Base-by-base conservation (phyloP, 2,113 vertebrate genomes). In the Psilopogon haemacephalus region DNA sequence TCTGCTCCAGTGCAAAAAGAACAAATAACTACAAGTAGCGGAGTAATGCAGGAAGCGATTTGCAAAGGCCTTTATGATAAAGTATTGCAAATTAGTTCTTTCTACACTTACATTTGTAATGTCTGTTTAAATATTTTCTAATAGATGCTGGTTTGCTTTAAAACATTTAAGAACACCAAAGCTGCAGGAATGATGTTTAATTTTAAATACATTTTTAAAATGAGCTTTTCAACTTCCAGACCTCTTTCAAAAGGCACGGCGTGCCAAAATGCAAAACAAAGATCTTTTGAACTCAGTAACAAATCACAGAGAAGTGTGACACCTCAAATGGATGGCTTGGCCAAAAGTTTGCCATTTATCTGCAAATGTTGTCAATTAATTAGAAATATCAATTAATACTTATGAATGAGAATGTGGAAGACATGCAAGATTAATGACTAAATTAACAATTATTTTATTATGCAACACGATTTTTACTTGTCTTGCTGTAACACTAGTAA, bases 1-100 rank as follows among this genome's bases (percentile, higher is more conserved):
- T 75, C 55, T 64, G 74, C 86, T 88, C 78, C 82, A 86, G 42
- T 54, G 79, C 80, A 84, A 95, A 93, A 86, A 90, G 89, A 83
- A 78, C 65, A 96, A 88, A 89, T 88, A 65, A 89, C 40, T 79
- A 59, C 69, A 84, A 91, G 78, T 69, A 69, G 64, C 7, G 4
- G 2, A 88, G 69, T 70, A 80, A 71, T 38, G 50, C 8, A 75
- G 48, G 37, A 87, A 86, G 70, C 6, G 2, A 75, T 84, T 91
- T 94, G 83, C 67, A 64, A 89, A 77, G 46, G 59, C 54, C 76
- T 95, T 93, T 71, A 78, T 86, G 28, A 95, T 59, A 63, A 88
- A 94, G 64, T 65, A 80, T 4, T 44, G 54, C 37, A 89, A 95
- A 92, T 84, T 92, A 89, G 64, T 91, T 84, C 46, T 42, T 82